Percentiles rank a stretch among this genome's conserved stretches.
These are phyloP conservation scores for Ellobium chinense DNA, from an alignment of 2,888 invertebrate species.

Conservation along the genomic window DNA sequence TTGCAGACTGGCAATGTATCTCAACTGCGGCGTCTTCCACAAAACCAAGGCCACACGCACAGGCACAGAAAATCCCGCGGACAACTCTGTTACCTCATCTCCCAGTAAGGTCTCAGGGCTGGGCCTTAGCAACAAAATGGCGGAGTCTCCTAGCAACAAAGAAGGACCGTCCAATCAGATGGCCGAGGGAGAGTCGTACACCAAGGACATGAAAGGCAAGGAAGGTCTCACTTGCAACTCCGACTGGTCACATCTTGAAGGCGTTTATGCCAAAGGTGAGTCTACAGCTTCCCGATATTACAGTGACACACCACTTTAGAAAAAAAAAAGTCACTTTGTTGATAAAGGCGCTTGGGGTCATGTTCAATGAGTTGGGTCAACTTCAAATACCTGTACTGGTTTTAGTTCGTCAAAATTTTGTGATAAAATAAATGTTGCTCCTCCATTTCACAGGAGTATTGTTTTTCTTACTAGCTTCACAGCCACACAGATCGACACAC, in stretches of 20 bases:
- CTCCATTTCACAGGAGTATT: too few species aligned
- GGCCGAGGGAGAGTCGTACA: not conserved
- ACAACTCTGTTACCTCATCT: not conserved
- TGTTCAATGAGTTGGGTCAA: too few species aligned
- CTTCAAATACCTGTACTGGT: too few species aligned
- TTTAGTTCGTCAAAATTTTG: too few species aligned
- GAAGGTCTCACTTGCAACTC: not conserved
- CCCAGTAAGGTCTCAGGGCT: not conserved
- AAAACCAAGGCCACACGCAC: not conserved
- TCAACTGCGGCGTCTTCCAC: slow-evolving; percentile 15
- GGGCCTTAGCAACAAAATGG: not conserved
- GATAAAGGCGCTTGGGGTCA: too few species aligned
- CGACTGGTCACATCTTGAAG: slow-evolving; percentile 39
- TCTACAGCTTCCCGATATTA: too few species aligned
- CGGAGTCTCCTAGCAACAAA: not conserved
- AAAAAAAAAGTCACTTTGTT: too few species aligned
- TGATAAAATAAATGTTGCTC: too few species aligned
- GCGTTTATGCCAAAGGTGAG: slow-evolving; percentile 34
- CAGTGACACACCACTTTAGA: too few species aligned
- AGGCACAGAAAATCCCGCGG: not conserved
- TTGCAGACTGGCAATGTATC: slow-evolving; percentile 33
- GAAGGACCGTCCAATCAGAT: not conserved
- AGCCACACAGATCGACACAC: too few species aligned
- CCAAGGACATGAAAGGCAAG: not conserved
- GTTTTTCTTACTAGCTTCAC: too few species aligned